A percentile compares a stretch with the other conserved stretches of the same genome.
These are phyloP conservation scores for Ectemnius continuus DNA, from an alignment of 2,888 invertebrate species.

Conservation along the genomic window DNA sequence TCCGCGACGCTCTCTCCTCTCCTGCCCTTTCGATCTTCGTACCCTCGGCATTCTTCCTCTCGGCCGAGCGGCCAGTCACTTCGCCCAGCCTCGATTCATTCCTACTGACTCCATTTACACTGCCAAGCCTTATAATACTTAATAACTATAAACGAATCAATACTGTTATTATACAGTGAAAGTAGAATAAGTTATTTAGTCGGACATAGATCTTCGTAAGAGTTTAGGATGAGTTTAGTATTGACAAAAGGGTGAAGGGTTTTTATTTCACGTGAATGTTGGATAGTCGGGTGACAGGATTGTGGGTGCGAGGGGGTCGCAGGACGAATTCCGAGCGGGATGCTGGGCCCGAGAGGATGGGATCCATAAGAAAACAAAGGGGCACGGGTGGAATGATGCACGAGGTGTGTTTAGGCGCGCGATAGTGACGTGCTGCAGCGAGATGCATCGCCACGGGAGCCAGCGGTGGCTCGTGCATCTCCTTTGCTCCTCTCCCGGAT, in stretches of 20 bases:
- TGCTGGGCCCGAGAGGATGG: slow-evolving; percentile 7
- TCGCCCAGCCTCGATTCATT: too few relatives aligned
- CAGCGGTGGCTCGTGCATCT: slow-evolving; percentile 64
- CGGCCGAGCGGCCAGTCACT: too few relatives aligned
- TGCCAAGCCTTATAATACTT: too few relatives aligned
- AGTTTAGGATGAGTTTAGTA: too few relatives aligned
- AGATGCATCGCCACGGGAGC: slow-evolving; percentile 75
- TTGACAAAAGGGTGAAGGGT: too few relatives aligned
- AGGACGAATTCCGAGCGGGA: slow-evolving; percentile 14
- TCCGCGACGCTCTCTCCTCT: slow-evolving; percentile 18
- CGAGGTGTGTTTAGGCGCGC: slow-evolving; percentile 78
- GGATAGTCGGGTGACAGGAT: too few relatives aligned
- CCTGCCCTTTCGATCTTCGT: slow-evolving; percentile 1
- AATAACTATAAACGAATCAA: too few relatives aligned
- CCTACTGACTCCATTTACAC: too few relatives aligned
- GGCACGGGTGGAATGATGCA: slow-evolving; percentile 72
- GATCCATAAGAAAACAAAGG: slow-evolving; percentile 69
- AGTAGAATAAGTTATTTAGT: too few relatives aligned
- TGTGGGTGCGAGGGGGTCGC: slow-evolving; percentile 12
- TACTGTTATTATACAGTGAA: too few relatives aligned
- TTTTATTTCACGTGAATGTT: too few relatives aligned
- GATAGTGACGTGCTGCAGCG: slow-evolving; percentile 73
- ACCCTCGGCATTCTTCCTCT: slow-evolving; percentile 1
- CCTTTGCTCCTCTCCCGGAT: slow-evolving; percentile 38
- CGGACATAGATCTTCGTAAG: too few relatives aligned